phyloP scores from a whole-genome alignment of 2,888 invertebrate genomes.

The Aromia moschata region DNA sequence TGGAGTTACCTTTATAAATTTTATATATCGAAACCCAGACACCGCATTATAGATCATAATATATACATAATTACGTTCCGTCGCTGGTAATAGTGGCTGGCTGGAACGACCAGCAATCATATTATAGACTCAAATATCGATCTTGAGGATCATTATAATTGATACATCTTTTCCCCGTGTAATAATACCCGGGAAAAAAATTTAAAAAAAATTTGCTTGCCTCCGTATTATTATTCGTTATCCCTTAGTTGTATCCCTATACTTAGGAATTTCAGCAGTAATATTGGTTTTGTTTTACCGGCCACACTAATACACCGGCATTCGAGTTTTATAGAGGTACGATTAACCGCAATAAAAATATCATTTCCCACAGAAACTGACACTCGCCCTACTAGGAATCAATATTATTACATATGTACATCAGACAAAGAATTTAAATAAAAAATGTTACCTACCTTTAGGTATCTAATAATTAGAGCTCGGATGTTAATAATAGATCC shows the following conservation, averaged over 20 bases:
- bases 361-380: background rate
- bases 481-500: no score
- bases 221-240: conserved; percentile 26
- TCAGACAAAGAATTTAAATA: background rate
- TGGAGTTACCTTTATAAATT: conserved; percentile 33
- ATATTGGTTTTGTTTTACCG: no score
- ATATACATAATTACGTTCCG: conserved; percentile 49
- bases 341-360: background rate
- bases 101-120: conserved; percentile 29
- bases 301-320: background rate
- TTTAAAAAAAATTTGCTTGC: conserved; percentile 23
- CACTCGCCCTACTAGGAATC: background rate
- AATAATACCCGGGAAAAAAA: conserved; percentile 28
- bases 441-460: background rate
- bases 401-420: background rate
- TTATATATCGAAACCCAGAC: conserved; percentile 37
- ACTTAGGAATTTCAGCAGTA: no score
- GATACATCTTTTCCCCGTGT: conserved; percentile 23
- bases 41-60: conserved; percentile 43
- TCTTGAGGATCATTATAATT: conserved; percentile 36
- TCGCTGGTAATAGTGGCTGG: conserved; percentile 34
- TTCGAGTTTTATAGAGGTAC: background rate
- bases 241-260: conserved; percentile 18
- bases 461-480: no score
- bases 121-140: conserved; percentile 35